phyloP scores from a whole-genome alignment of 2,797 vertebrate species.

The Neostethus bicornis region DNA sequence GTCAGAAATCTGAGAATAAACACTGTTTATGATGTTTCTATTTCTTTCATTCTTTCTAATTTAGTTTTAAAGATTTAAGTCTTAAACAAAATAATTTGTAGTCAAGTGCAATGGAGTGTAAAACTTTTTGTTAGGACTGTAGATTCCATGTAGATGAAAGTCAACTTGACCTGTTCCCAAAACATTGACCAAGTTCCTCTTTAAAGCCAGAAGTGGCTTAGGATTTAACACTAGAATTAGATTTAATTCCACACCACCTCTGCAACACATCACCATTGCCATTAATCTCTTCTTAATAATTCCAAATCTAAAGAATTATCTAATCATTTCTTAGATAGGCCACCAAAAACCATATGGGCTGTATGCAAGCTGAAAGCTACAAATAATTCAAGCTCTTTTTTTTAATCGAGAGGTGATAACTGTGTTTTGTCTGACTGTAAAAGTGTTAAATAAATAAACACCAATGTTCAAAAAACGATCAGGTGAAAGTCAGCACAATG shows the following conservation, averaged over 20 bases:
- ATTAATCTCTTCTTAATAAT: conserved; percentile 40
- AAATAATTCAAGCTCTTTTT: background rate
- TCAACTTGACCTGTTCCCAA: conserved; percentile 1
- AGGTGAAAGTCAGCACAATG: conserved; percentile 19
- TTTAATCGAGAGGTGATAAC: background rate
- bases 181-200: conserved; percentile 27
- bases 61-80: background rate
- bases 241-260: conserved; percentile 55
- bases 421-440: background rate
- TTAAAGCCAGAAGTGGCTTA: conserved; percentile 45
- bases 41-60: background rate
- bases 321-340: too few species aligned
- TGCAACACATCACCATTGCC: conserved; percentile 50
- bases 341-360: background rate
- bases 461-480: conserved; percentile 11
- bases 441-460: background rate
- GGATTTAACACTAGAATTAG: conserved; percentile 56
- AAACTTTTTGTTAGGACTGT: background rate
- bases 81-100: background rate
- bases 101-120: background rate
- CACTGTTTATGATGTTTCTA: background rate
- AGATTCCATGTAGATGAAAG: background rate
- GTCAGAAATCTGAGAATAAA: background rate
- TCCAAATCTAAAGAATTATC: background rate
- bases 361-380: background rate